Base-by-base conservation (phyloP, 1,140 invertebrate species). In the Camponotus pennsylvanicus region DNA sequence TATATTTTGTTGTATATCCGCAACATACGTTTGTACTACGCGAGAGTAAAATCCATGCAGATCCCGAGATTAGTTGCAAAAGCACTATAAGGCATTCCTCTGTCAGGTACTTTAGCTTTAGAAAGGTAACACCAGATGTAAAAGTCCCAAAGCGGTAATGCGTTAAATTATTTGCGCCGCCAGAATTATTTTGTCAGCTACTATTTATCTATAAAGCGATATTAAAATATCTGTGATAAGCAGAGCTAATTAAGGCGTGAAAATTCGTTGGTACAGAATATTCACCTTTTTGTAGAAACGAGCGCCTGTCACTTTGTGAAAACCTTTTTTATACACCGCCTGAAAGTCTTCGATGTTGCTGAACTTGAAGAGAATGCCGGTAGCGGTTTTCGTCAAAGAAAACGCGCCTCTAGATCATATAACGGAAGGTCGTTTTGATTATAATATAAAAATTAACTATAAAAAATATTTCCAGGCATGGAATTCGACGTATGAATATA, bases 291-390 rank as follows among this genome's bases (percentile, higher is more conserved):
- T 97, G 94, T 97, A 97, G 92, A 97, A 97, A 75, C 97, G 96
- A 9, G 97, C 97, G 15, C 97, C 97, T 73, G 97, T 97, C 64
- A 98, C 97, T 95, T 98, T 98, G 93, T 98, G 97, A 94, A 98
- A 98, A 15, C 97, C 97, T 93, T 98, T 98, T 93, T 98, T 97
- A 95, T 97, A 98, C 55, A 98, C 97, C 92, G 97, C 97, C 94
- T 97, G 97, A 94, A 97, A 98, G 93, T 98, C 97, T 84, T 98
- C 97, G 89, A 97, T 97, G 93, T 97, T 97, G 88, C 97, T 97
- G 94, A 98, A 98, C 94, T 98, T 98, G 96, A 98, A 98, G 66
- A 98, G 96, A 90, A 98, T 98, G n/a, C 97, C 97, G 66, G 97
- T 98, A 78, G 97, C 97, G 1, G 97, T 98, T 95, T 97, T 98